These are phyloP conservation scores for Caenorhabditis parvicauda DNA, from an alignment of 2,888 invertebrate species.

Conservation along the genomic window DNA sequence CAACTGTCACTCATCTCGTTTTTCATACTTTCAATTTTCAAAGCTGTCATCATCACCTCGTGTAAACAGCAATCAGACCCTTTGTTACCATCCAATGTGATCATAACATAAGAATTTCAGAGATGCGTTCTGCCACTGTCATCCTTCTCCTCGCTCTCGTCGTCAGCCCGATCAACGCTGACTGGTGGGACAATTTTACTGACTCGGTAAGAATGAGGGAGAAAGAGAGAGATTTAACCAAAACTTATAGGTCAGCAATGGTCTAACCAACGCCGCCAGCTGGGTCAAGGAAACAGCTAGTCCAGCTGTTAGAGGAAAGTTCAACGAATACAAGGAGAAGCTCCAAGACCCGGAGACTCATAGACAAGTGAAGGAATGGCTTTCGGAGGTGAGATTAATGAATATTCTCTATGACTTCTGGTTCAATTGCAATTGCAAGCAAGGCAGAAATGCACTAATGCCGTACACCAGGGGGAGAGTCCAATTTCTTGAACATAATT, in stretches of 20 bases:
- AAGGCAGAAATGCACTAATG: too few relatives aligned
- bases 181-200: constrained; percentile 47
- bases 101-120: constrained; percentile 5
- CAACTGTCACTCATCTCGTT: too few relatives aligned
- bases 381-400: constrained; percentile 24
- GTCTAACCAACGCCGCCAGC: constrained; percentile 28
- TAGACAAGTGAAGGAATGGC: constrained; percentile 39
- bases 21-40: too few relatives aligned
- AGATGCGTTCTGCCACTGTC: background rate
- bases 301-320: constrained; percentile 36
- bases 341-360: constrained; percentile 49
- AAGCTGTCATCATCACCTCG: too few relatives aligned
- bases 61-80: too few relatives aligned
- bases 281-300: constrained; percentile 46
- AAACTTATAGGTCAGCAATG: constrained; percentile 13
- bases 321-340: constrained; percentile 44
- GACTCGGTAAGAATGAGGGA: constrained; percentile 13
- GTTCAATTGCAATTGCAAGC: too few relatives aligned
- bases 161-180: constrained; percentile 34
- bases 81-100: too few relatives aligned
- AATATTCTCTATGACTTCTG: background rate
- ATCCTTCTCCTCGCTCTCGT: constrained; percentile 6
- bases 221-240: background rate
- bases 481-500: background rate
- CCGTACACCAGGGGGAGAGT: too few relatives aligned